Conservation (phyloP, 2,797 vertebrate species). For the Chaetodon trifasciatus region DNA sequence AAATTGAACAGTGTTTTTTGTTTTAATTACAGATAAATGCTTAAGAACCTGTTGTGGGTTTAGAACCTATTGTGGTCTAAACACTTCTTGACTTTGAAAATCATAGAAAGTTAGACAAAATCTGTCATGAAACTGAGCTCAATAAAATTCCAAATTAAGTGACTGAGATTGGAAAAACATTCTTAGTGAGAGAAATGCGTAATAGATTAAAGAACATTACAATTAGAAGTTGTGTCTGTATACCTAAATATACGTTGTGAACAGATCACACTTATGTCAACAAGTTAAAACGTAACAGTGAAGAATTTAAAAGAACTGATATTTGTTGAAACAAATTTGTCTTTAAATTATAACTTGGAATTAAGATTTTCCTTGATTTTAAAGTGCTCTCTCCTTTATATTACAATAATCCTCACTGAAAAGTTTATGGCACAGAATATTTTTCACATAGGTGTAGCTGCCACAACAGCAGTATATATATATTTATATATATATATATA, state of each 20-base stretch:
- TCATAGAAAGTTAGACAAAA: background rate
- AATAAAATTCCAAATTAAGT: background rate
- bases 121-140: background rate
- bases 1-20: too few relatives aligned
- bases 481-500: too few relatives aligned
- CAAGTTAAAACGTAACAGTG: background rate
- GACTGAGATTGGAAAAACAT: background rate
- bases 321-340: constrained; percentile 6
- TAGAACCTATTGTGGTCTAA: background rate
- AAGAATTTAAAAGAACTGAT: background rate
- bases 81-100: background rate
- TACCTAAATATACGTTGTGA: background rate
- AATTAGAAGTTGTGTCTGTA: background rate
- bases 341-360: constrained; percentile 22
- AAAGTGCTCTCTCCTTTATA: constrained; percentile 19
- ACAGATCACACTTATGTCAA: background rate
- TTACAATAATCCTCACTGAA: constrained; percentile 55
- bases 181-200: background rate
- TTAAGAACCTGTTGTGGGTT: background rate
- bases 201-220: background rate
- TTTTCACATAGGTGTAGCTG: constrained; percentile 66
- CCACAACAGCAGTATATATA: constrained; percentile 60
- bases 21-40: background rate
- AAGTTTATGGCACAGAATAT: constrained; percentile 58
- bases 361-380: constrained; percentile 35